phyloP scores from a whole-genome alignment of 2,797 vertebrate genomes.

The Steatocranus sp. region DNA sequence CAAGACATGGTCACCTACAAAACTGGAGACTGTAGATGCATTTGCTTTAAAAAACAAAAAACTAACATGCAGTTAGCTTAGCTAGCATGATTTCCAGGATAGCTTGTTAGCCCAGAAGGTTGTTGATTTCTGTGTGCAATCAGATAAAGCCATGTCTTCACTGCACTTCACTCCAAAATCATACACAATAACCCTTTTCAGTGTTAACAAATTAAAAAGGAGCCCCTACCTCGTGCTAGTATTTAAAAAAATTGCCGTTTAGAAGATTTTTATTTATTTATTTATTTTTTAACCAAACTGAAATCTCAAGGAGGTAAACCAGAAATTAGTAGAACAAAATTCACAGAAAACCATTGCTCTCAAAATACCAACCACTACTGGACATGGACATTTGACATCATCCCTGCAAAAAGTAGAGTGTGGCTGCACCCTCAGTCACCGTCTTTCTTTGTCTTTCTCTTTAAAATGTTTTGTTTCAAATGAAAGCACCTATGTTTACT shows the following conservation, averaged over 20 bases:
- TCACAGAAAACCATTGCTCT: fast-evolving
- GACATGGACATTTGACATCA: neutral
- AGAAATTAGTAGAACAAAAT: neutral
- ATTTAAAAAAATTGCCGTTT: fast-evolving
- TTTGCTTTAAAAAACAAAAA: neutral
- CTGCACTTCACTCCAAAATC: neutral
- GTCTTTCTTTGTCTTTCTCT: neutral
- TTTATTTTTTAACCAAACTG: neutral
- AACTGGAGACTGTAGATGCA: neutral
- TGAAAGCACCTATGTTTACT: neutral
- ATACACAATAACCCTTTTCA: neutral
- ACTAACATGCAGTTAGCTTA: neutral
- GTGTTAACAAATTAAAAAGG: neutral
- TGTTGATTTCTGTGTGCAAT: neutral
- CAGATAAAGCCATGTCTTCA: neutral
- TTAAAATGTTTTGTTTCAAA: neutral
- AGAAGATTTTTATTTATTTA: neutral
- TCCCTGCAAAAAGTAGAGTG: neutral
- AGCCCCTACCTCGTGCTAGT: neutral
- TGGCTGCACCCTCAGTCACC: fast-evolving
- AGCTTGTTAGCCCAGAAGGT: neutral
- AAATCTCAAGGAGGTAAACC: neutral
- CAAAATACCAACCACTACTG: neutral
- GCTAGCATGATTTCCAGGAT: neutral
- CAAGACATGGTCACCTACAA: neutral